phyloP scores from a whole-genome alignment of 2,797 vertebrate species.

The Octomys mimax region DNA sequence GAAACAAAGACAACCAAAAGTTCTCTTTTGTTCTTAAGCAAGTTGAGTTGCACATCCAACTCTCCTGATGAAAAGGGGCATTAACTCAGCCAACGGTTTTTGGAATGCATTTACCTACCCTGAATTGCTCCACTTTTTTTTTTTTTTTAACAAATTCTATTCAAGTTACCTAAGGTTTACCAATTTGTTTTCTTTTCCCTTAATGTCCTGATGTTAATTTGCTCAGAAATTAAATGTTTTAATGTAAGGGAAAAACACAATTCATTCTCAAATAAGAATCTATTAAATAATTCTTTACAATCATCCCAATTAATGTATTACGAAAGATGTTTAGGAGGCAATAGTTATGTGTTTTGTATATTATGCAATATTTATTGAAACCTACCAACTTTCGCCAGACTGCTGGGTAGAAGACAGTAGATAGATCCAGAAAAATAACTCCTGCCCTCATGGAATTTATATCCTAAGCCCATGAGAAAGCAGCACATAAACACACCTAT shows the following conservation, averaged over 20 bases:
- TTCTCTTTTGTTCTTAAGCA: background rate
- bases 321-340: background rate
- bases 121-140: background rate
- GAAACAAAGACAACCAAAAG: background rate
- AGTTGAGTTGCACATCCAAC: background rate
- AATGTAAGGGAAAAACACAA: conserved; percentile 1
- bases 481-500: background rate
- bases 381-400: background rate
- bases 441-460: background rate
- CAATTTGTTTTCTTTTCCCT: background rate
- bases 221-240: background rate
- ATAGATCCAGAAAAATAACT: background rate
- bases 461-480: background rate
- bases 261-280: background rate
- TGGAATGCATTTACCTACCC: background rate
- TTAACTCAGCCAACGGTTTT: background rate
- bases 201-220: background rate
- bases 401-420: background rate
- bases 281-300: conserved; percentile 32
- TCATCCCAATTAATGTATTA: background rate
- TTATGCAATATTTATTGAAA: conserved; percentile 14
- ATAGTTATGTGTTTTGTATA: background rate
- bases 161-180: background rate
- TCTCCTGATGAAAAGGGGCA: background rate
- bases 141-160: conserved; percentile 27